Base-by-base conservation (phyloP, 37 sponge, comb jelly and placozoan species). In the Lycopodina hypogea region DNA sequence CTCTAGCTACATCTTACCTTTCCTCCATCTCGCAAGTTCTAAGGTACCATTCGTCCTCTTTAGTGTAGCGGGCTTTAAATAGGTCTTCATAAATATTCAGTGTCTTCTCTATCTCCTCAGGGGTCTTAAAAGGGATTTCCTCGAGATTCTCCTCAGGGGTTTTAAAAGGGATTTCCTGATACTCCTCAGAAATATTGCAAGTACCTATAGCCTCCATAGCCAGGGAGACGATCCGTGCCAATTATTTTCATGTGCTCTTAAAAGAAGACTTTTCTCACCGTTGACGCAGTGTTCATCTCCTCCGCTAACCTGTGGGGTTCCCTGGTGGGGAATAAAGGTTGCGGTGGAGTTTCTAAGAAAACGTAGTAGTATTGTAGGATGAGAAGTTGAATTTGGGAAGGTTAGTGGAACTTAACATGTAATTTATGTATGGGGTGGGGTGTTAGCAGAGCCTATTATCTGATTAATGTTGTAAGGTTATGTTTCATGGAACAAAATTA, bases 51-150 rank as follows among this genome's bases (percentile, higher is more conserved):
- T 69, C 70, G 42, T 84, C 85, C 52, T 69, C 39, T 30, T 84
- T 71, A 29, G 85, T 77, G 60, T 84, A 84, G 32, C 78, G 70
- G 39, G 69, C 21, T 11, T 42, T 78, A 39, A 84, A 84, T 32
- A 58, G 48, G 30, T 69, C 65, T 52, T 84, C 85, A 35, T 55
- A 78, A 41, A 0, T 17, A 18, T 30, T 55, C 26, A 84, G 36
- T 53, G 37, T 84, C 63, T 29, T 6, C 17, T 11, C 17, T 57
- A 84, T 69, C 38, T 77, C 64, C 50, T 70, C 61, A 7, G 36
- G 59, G 19, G 42, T 62, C 36, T 81, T 65, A 29, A 69, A 69
- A 0, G 74, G 74, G 26, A 81, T 52, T 2, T 81, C 82, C 67
- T 45, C 48, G 26, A 32, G 24, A 34, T 45, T 78, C 21, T 0